These are phyloP conservation scores for Brachyrhaphis roseni DNA, from an alignment of 2,797 vertebrate species.

Conservation along the genomic window DNA sequence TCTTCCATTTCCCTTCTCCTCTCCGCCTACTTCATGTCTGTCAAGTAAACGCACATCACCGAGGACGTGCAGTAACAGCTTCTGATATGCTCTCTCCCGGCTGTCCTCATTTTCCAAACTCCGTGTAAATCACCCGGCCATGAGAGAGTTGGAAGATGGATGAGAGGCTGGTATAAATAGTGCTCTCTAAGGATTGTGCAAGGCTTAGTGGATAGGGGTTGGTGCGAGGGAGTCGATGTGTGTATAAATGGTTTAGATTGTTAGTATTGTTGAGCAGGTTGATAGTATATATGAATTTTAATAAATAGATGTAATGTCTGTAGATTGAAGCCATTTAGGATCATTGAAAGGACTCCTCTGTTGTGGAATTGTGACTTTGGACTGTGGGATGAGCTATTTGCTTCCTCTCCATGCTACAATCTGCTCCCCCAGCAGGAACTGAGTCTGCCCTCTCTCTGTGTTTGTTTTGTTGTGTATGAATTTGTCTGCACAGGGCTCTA, in stretches of 20 bases:
- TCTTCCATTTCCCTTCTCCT: slow-evolving; percentile 43
- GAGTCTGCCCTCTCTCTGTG: slow-evolving; percentile 14
- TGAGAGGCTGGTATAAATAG: slow-evolving; percentile 79
- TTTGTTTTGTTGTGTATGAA: slow-evolving; percentile 30
- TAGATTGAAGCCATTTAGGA: slow-evolving; percentile 45
- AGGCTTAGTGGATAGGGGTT: slow-evolving; percentile 43
- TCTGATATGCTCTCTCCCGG: slow-evolving; percentile 59
- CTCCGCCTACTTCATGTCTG: slow-evolving; percentile 59
- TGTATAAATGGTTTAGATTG: slow-evolving; percentile 22
- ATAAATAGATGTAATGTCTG: not conserved
- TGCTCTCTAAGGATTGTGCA: slow-evolving; percentile 64
- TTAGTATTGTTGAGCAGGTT: slow-evolving; percentile 23
- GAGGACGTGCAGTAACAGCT: slow-evolving; percentile 54
- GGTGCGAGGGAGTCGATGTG: slow-evolving; percentile 9
- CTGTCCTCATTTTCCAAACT: slow-evolving; percentile 76
- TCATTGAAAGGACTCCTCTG: slow-evolving; percentile 56
- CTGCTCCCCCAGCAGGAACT: slow-evolving; percentile 77
- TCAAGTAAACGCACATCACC: slow-evolving; percentile 55
- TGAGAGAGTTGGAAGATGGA: slow-evolving; percentile 73
- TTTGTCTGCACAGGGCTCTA: slow-evolving; percentile 45
- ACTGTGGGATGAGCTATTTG: slow-evolving; percentile 57
- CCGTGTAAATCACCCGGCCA: slow-evolving; percentile 62
- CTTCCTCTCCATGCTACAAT: slow-evolving; percentile 76
- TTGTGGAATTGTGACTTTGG: slow-evolving; percentile 57
- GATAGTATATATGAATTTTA: slow-evolving; percentile 22